Conservation (phyloP, 2,888 invertebrate species). For the Pammene aurita region DNA sequence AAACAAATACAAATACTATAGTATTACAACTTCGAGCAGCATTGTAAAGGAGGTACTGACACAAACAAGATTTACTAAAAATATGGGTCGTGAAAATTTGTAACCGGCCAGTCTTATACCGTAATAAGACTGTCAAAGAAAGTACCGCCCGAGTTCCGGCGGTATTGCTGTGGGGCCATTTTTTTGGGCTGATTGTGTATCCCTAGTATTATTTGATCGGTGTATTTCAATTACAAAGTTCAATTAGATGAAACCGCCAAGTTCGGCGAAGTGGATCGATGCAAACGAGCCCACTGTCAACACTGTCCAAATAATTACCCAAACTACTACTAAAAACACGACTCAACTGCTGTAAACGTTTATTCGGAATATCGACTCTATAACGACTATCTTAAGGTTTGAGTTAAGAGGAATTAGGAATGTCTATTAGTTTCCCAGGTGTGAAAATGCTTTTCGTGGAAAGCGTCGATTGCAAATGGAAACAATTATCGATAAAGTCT, state of each 20-base stretch:
- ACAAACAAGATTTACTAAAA: too few relatives aligned
- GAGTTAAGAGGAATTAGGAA: neutral
- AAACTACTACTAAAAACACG: neutral
- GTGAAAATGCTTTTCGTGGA: constrained; percentile 1
- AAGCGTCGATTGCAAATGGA: constrained; percentile 4
- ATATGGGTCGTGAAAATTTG: too few relatives aligned
- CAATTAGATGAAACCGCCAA: neutral
- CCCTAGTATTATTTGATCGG: too few relatives aligned
- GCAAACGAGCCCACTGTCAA: constrained; percentile 13
- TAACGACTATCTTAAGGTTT: neutral
- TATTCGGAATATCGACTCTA: neutral
- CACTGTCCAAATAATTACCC: constrained; percentile 10
- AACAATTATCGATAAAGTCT: neutral
- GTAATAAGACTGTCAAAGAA: too few relatives aligned
- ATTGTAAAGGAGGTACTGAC: too few relatives aligned
- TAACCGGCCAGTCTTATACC: too few relatives aligned
- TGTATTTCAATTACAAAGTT: neutral
- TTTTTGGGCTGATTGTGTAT: too few relatives aligned
- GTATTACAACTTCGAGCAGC: too few relatives aligned
- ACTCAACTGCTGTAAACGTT: neutral
- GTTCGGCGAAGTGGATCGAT: constrained; percentile 37
- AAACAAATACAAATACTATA: too few relatives aligned
- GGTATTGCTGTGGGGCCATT: too few relatives aligned
- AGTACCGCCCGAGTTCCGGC: too few relatives aligned
- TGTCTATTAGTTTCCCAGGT: neutral